Evolutionary conservation across 2,113 vertebrate species (phyloP).

Genomic region (Cephalopterus ornatus): DNA sequence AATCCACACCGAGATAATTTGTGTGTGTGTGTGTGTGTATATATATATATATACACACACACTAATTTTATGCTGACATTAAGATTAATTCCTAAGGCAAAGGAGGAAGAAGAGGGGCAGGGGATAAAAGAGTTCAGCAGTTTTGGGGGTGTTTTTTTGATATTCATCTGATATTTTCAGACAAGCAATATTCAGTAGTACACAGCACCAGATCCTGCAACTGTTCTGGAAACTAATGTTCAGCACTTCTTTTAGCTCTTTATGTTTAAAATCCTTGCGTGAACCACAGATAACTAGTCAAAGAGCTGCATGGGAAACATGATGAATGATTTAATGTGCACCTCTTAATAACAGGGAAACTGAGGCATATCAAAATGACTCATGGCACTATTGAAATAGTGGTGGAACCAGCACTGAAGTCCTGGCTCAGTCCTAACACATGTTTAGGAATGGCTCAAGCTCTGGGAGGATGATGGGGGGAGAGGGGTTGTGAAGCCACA

Average conservation of each 20-base stretch:
- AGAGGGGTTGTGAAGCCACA: neutral
- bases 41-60: too few relatives aligned
- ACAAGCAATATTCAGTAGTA: rapidly evolving
- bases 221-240: neutral
- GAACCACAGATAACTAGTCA: neutral
- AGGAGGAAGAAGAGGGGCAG: neutral
- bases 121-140: neutral
- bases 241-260: neutral
- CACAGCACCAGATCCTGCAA: neutral
- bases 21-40: too few relatives aligned
- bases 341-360: conserved; percentile 53
- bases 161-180: neutral
- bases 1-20: neutral
- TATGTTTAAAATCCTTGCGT: neutral
- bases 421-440: neutral
- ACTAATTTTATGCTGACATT: neutral
- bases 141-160: neutral
- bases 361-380: conserved; percentile 24
- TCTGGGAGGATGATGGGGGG: neutral
- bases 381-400: neutral
- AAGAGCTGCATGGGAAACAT: neutral
- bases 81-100: neutral
- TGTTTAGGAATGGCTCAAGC: neutral
- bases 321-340: neutral
- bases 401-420: neutral